Evolutionary conservation across 2,888 invertebrate genomes (phyloP), one percentile per base, ranked within the genome.

Genomic region (Girardia tigrina): DNA sequence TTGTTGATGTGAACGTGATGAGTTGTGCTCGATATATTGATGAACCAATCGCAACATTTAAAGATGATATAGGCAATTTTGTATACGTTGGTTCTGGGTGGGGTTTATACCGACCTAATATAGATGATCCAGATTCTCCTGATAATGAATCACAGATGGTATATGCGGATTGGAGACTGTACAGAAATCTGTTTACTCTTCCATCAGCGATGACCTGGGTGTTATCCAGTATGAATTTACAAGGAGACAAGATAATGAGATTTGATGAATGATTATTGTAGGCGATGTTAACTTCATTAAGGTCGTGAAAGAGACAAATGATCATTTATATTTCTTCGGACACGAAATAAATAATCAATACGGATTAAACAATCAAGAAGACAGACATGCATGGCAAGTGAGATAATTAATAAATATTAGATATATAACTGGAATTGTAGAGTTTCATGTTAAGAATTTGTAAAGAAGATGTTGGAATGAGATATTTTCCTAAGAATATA

Each of bases 291-390:
- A 56, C 23, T 56, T 56, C n/a, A 56, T 56, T 23, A 56, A 56
- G n/a, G 4, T 56, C n/a, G 56, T 56, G 6, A 4, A n/a, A 16
- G 56, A 56, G 23, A 56, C 56, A 4, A n/a, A 56, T 6, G n/a
- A 56, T 12, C 56, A 56, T 56, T n/a, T 56, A 2, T 56, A 56
- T 56, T 56, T 56, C 23, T 56, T 56, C n/a, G 56, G 56, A 20
- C 56, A 56, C 23, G 56, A 56, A n/a, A 56, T 56, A 12, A 56
- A 56, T n/a, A 56, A 56, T 56, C 56, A 56, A n/a, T 56, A 56
- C n/a, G 56, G 56, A 4, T 56, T 56, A 56, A 56, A 56, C 23
- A 56, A 56, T 16, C 56, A 56, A 56, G 56, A 56, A 16, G 56
- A 56, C n/a, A n/a, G 56, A 16, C 4, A 56, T n/a, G 4, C 56